Evolutionary conservation across 2,113 vertebrate species (phyloP).

Genomic region (Sapajus apella): DNA sequence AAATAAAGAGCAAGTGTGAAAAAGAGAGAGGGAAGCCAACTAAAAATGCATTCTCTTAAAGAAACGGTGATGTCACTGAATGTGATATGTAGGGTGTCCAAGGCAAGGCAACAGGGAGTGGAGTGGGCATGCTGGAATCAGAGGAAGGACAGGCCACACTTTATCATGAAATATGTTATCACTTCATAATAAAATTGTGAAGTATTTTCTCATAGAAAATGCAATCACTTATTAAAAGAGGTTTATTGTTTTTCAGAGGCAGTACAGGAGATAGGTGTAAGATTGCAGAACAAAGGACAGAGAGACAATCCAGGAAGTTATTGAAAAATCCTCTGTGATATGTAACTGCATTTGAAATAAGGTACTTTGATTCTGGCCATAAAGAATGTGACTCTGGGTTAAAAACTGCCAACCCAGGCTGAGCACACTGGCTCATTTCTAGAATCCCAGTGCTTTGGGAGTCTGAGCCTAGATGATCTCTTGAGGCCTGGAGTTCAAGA

Average conservation of each 20-base stretch:
- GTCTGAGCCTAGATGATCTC: too few relatives aligned
- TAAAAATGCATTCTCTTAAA: not conserved
- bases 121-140: not conserved
- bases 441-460: too few relatives aligned
- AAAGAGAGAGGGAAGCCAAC: not conserved
- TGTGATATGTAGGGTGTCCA: not conserved
- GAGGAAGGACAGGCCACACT: not conserved
- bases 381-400: not conserved
- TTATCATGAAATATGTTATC: not conserved
- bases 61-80: not conserved
- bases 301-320: not conserved
- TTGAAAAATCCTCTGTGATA: not conserved
- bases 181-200: too few relatives aligned
- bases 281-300: not conserved
- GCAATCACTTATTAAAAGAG: not conserved
- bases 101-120: too few relatives aligned
- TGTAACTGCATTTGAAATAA: not conserved
- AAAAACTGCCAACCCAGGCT: not conserved
- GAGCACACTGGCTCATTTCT: too few relatives aligned
- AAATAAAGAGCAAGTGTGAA: not conserved
- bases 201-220: not conserved
- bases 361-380: not conserved
- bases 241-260: too few relatives aligned
- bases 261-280: not conserved
- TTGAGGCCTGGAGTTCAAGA: too few relatives aligned